Base-by-base conservation (phyloP, 2,888 invertebrate species). In the Pedicia rivosa region DNA sequence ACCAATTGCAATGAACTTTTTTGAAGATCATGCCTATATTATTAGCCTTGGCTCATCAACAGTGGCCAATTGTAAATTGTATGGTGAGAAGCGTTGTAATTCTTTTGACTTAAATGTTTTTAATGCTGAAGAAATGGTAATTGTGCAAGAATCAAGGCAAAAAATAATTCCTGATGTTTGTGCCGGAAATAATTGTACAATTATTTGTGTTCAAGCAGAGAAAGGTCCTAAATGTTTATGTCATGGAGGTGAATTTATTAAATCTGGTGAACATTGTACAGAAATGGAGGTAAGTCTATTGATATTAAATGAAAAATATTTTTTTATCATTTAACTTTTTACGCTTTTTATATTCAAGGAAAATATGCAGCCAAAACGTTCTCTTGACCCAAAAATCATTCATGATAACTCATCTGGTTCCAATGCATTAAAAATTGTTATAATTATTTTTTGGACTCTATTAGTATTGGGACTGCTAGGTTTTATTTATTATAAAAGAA, bases 21-120 rank as follows among this genome's bases (percentile, higher is more conserved):
- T 77, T 53, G 84, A 84, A 52, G 78, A 82, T 54, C 65, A 75
- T 43, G 60, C 88, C 2, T 90, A 79, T 56, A 84, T 79, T 66
- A 56, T 74, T 1, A 66, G 64, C 4, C 61, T 64, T 1, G 66
- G 66, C 33, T 56, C 66, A 2, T 68, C 67, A 30, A 64, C 66
- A 15, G 59, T 79, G 20, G 63, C 63, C 13, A 73, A 70, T 38
- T 80, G 75, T 48, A 58, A 59, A n/a, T 56, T 75, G 24, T 72
- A 64, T 44, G 73, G 67, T 0, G 43, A 54, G 5, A 59, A 56
- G 20, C 48, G 46, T 2, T 78, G 78, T 48, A 52, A 55, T 10
- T 48, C 53, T 2, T 59, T 68, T 42, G 54, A 57, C 34, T 42
- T 70, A 40, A 60, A 64, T 40, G 54, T 62, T 15, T 51, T 58